Evolutionary conservation across 2,113 vertebrate genomes (phyloP), one percentile per base, ranked within the genome.

Genomic region (Peromyscus maniculatus): DNA sequence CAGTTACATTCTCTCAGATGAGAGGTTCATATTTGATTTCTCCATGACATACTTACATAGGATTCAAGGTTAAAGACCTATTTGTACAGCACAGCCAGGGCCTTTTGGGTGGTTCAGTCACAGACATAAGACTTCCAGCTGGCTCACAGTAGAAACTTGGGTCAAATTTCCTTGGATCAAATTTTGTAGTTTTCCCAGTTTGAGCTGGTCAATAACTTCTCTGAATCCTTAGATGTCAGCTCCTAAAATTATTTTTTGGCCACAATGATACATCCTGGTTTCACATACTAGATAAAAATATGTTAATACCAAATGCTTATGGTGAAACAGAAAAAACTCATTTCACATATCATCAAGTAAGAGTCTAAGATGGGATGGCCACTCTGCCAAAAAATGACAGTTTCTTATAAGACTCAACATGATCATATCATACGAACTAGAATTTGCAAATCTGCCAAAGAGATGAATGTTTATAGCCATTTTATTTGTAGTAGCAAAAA

Each of bases 231-330:
- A 89, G 69, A 21, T 92, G 24, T 36, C 16, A 91, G 99, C 97
- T 99, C 99, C 46, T 84, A 88, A 67, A 95, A 88, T 59, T 87
- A 4, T 10, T 62, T 84, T 84, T 22, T 91, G 26, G 21, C 43
- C 17, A 91, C 26, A 90, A 21, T 66, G 4, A 87, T 24, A 55
- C 64, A 62, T 49, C 43, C 69, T 7, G 93, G 39, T 78, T 78
- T 15, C 0, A 59, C 11, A 59, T 55, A 67, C 62, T 95, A 87
- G 26, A 62, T 43, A 28, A 87, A 95, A 94, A 36, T 78, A 1
- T 62, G 5, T 52, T 72, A 62, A 89, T 87, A 72, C 4, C 15
- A 92, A 95, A 86, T 88, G 19, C 57, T 90, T 33, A 31, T 12
- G 13, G 82, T 86, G 31, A 86, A 89, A 91, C 2, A 28, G 12